Base-by-base conservation (phyloP, 30 jellyfish, hydroid and myxozoan species). In the Cassiopea andromeda region DNA sequence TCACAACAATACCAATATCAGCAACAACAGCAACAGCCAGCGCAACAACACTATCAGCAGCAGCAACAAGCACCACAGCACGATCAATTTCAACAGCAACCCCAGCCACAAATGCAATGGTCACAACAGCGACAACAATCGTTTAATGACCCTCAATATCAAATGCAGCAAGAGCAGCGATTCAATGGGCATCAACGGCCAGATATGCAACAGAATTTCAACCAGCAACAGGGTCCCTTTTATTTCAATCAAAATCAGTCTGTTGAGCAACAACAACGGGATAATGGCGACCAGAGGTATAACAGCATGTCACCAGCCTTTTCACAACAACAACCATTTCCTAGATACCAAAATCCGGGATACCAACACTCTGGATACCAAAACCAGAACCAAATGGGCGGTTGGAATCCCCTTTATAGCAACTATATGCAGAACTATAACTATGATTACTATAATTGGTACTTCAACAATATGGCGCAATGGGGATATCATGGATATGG, bases 361-460 rank as follows among this genome's bases (percentile, higher is more conserved):
- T 27, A 27, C 38, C 38, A 27, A 27, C 38, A 27, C 38, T 27
- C 38, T 27, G 70, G 69, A 44, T 81, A 75, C 57, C 89, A 75
- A 38, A 79, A 73, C 60, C 83, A 64, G 16, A 44, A 44, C 50
- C 72, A 88, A 8, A 78, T 75, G 82, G 84, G 71, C 12, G 85
- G 78, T 18, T 76, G 89, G 89, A 76, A 87, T 57, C 84, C 89
- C 59, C 69, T 57, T 15, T 87, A 87, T 69, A 85, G 87, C 66
- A 73, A 66, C 13, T 89, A 80, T 69, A 79, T 60, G 78, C 97
- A 81, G 46, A 67, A 89, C 59, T 89, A 89, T 77, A 89, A 88
- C 59, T 70, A 73, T 38, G 90, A 89, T 45, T 89, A 89, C 82
- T 89, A 89, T 72, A 80, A 87, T 48, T 87, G 94, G 94, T 87